A percentile compares a stretch with the other conserved stretches of the same genome.
Evolutionary conservation across 2,113 vertebrate genomes (phyloP).

Genomic region (Henicopernis longicauda): DNA sequence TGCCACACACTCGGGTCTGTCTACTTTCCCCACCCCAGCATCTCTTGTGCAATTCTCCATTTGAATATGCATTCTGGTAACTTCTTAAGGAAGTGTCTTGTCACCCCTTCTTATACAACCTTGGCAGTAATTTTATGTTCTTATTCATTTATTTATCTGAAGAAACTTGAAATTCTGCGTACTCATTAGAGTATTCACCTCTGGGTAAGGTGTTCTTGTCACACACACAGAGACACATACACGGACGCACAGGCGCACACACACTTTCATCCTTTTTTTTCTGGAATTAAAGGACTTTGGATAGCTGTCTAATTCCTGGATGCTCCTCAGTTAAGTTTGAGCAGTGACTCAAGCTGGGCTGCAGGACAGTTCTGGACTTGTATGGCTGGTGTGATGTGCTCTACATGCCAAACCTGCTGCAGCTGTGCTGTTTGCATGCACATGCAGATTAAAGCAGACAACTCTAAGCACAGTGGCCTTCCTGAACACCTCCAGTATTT

Average conservation of each 20-base stretch:
- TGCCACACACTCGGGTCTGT: neutral
- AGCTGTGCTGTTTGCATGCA: neutral
- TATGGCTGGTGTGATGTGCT: neutral
- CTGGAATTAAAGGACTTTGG: neutral
- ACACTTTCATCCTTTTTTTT: neutral
- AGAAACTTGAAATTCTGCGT: neutral
- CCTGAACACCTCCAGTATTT: neutral
- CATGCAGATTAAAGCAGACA: neutral
- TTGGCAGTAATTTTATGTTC: neutral
- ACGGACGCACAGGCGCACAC: fast-evolving
- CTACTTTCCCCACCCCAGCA: neutral
- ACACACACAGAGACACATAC: neutral
- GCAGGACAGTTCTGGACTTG: neutral
- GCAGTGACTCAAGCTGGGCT: neutral
- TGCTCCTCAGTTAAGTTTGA: neutral
- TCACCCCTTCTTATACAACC: neutral
- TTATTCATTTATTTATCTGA: neutral
- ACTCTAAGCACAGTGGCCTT: neutral
- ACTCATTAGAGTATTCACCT: neutral
- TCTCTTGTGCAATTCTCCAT: neutral
- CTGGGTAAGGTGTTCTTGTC: neutral
- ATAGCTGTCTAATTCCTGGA: neutral
- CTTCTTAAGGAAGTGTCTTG: neutral
- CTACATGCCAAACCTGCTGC: neutral
- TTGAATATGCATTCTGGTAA: neutral